These are phyloP conservation scores for Oxyscelio sp. DNA, from an alignment of 2,888 invertebrate species.

Conservation along the genomic window DNA sequence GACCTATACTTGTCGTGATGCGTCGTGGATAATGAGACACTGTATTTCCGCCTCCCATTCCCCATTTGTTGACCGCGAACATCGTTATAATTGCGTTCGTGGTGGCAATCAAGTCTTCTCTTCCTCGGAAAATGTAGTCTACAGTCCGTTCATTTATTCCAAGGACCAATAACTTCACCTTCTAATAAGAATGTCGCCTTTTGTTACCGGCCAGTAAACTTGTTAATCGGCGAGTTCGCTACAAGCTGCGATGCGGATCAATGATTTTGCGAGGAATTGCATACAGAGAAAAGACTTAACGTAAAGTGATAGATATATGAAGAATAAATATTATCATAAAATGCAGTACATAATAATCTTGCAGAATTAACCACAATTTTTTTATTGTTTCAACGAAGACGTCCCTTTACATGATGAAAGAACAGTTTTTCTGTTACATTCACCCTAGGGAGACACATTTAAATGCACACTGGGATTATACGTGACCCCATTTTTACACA, in stretches of 20 bases:
- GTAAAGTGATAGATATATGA: neutral
- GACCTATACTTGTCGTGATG: conserved; percentile 1
- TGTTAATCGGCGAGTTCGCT: conserved; percentile 59
- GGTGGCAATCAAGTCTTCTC: conserved; percentile 54
- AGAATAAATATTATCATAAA: too few species aligned
- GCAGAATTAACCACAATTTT: too few species aligned
- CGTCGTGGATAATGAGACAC: conserved; percentile 11
- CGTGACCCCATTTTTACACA: too few species aligned
- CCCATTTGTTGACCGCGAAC: conserved; percentile 22
- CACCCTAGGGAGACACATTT: too few species aligned
- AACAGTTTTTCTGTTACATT: too few species aligned
- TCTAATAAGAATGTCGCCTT: conserved; percentile 62
- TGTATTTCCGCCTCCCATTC: conserved; percentile 12
- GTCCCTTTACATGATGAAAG: too few species aligned
- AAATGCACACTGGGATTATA: too few species aligned
- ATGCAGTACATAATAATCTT: too few species aligned
- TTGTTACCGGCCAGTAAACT: conserved; percentile 58
- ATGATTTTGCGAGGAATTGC: conserved; percentile 49
- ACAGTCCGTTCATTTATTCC: conserved; percentile 56
- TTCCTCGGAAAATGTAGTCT: conserved; percentile 46
- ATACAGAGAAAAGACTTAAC: conserved; percentile 12
- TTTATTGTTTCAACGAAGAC: too few species aligned
- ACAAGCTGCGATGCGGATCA: conserved; percentile 58
- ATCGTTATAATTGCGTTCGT: conserved; percentile 41
- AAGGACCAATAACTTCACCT: conserved; percentile 66